phyloP scores from a whole-genome alignment of 1,140 invertebrate genomes.

The Cataglyphis hispanica region DNA sequence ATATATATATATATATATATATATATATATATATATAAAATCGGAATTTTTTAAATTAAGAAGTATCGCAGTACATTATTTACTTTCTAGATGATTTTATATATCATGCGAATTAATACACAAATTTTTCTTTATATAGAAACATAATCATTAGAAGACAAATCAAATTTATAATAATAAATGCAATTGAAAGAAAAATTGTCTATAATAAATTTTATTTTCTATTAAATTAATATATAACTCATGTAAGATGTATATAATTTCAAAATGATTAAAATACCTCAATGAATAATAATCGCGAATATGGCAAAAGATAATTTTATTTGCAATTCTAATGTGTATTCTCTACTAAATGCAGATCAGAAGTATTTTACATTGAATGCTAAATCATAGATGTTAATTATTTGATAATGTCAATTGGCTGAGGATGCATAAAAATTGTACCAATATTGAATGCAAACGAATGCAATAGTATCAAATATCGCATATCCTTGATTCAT shows the following conservation, averaged over 20 bases:
- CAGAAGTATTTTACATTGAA: neutral
- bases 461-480: neutral
- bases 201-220: slow-evolving; percentile 7
- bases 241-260: neutral
- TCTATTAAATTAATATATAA: neutral
- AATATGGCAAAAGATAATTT: neutral
- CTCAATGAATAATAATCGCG: neutral
- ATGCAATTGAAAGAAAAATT: neutral
- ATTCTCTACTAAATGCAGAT: too few relatives aligned
- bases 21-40: neutral
- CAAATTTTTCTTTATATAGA: neutral
- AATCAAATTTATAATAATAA: neutral
- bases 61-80: neutral
- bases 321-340: neutral
- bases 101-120: neutral
- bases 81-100: neutral
- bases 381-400: neutral
- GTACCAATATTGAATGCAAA: neutral
- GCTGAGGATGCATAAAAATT: neutral
- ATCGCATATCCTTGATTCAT: neutral
- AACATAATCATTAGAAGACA: slow-evolving; percentile 7
- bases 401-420: neutral
- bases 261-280: neutral
- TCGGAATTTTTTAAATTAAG: neutral
- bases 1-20: neutral